Percentiles rank a stretch among this genome's conserved stretches.
Conservation (phyloP, 2,888 invertebrate genomes). For the Nomada fucata region DNA sequence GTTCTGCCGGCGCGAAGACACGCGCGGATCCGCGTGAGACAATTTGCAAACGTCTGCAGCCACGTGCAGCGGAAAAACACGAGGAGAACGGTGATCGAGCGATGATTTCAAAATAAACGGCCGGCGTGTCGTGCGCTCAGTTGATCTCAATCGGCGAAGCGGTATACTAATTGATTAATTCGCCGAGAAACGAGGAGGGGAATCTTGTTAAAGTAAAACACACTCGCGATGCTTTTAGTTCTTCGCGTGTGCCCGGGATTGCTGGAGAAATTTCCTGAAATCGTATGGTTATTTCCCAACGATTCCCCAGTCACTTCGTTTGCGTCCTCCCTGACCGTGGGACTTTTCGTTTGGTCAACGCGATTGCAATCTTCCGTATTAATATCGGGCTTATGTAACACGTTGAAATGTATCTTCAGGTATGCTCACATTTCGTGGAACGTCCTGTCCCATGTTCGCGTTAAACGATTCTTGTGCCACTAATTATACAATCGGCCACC, state of each 20-base stretch:
- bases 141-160: neutral
- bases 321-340: neutral
- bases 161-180: too few species aligned
- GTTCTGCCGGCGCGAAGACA: neutral
- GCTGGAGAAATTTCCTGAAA: neutral
- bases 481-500: constrained; percentile 3
- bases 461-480: neutral
- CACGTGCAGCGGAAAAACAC: constrained; percentile 37
- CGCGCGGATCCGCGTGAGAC: constrained; percentile 11
- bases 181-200: too few species aligned
- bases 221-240: neutral
- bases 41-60: constrained; percentile 26
- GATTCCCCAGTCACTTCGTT: neutral
- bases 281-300: neutral
- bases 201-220: neutral
- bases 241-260: neutral
- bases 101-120: constrained; percentile 12
- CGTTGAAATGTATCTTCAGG: neutral
- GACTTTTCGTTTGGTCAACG: neutral
- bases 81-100: neutral
- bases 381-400: neutral
- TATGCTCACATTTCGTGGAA: constrained; percentile 18
- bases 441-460: constrained; percentile 6
- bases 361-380: neutral
- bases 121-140: neutral